These are phyloP conservation scores for Volucella inanis DNA, from an alignment of 2,888 invertebrate genomes.

Conservation along the genomic window DNA sequence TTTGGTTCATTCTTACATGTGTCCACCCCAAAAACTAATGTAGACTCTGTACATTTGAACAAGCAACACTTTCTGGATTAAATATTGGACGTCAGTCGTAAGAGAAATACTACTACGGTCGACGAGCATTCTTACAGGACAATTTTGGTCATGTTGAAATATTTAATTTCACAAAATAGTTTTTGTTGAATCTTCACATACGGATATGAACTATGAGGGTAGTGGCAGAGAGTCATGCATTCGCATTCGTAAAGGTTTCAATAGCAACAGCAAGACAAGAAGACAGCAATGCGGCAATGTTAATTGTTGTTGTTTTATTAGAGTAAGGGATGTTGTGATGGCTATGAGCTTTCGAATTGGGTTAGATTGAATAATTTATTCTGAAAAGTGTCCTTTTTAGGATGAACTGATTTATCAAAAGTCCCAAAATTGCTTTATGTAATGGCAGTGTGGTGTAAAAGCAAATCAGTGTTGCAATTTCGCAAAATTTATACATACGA, in stretches of 20 bases:
- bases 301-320: conserved; percentile 55
- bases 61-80: conserved; percentile 16
- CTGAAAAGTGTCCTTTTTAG: not conserved
- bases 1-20: not conserved
- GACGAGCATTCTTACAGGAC: conserved; percentile 21
- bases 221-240: not conserved
- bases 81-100: not conserved
- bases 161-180: conserved; percentile 52
- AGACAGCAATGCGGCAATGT: conserved; percentile 36
- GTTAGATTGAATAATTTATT: conserved; percentile 23
- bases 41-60: conserved; percentile 28
- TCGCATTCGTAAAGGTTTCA: not conserved
- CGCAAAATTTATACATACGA: too few relatives aligned
- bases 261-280: not conserved
- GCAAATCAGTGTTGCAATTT: too few relatives aligned
- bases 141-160: conserved; percentile 39
- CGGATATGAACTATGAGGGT: not conserved
- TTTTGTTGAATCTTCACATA: conserved; percentile 20
- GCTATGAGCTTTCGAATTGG: conserved; percentile 12
- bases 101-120: too few relatives aligned
- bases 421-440: not conserved
- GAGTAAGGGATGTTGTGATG: conserved; percentile 21
- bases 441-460: not conserved
- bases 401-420: not conserved
- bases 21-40: conserved; percentile 22